Percentiles rank a stretch among this genome's conserved stretches.
Conservation (phyloP, 2,888 invertebrate species). For the Cheilosia scutellata region DNA sequence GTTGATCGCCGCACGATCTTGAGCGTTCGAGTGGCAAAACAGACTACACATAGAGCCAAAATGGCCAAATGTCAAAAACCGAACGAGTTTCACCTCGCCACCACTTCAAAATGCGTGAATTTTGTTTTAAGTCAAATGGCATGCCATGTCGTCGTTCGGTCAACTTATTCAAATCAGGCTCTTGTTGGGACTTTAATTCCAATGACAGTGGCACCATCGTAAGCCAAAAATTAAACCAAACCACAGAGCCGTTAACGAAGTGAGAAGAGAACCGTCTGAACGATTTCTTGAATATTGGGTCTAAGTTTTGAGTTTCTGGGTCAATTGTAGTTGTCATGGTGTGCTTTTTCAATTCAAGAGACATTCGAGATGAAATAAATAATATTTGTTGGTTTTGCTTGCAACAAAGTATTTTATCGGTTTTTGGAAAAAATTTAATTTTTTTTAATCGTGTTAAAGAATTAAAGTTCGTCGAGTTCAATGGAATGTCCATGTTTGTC, state of each 20-base stretch:
- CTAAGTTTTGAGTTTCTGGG: conserved; percentile 30
- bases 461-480: neutral
- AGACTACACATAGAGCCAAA: neutral
- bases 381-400: neutral
- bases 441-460: too few relatives aligned
- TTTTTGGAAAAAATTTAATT: neutral
- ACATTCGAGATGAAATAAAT: conserved; percentile 42
- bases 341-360: conserved; percentile 8
- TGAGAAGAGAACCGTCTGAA: neutral
- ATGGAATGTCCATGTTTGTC: too few relatives aligned
- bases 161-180: conserved; percentile 30
- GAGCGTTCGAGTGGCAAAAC: neutral
- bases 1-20: conserved; percentile 9
- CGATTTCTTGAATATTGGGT: neutral
- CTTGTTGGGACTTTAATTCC: conserved; percentile 3
- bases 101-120: conserved; percentile 5
- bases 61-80: conserved; percentile 57
- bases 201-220: conserved; percentile 27
- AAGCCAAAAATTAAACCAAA: conserved; percentile 6
- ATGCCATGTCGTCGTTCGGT: conserved; percentile 1
- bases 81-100: conserved; percentile 41
- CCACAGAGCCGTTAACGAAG: neutral
- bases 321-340: conserved; percentile 49
- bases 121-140: conserved; percentile 5
- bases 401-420: neutral